Evolutionary conservation across 2,888 invertebrate species (phyloP), one percentile per base, ranked within the genome.

Genomic region (Thysanoteuthis rhombus): DNA sequence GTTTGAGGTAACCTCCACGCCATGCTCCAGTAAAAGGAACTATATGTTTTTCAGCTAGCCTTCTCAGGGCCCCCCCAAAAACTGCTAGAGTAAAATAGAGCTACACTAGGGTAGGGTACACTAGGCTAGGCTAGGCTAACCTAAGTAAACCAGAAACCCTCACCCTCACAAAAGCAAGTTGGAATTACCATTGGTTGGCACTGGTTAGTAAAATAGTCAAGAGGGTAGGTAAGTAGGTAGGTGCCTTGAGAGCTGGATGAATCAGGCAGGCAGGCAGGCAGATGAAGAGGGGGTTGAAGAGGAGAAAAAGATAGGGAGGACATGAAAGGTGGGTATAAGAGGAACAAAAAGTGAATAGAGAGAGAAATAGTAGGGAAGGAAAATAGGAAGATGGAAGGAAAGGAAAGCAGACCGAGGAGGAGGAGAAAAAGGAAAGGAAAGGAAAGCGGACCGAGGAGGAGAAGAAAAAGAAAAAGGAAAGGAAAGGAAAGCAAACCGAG

Each of bases 1-100:
- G 40, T 40, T 40, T 92, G 92, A 42, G n/a, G 42, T 92, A 92
- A 40, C 40, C 39, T 92, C 39, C 92, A 92, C 42, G 92, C 92
- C 92, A 92, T 92, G 92, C 92, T 92, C n/a, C 42, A 32, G 39
- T 45, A 32, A n/a, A 42, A 92, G n/a, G 6, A n/a, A 92, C 40
- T 92, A 40, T 91, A 25, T 16, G 22, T 90, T 38, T n/a, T 75
- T 75, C 75, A 36, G 75, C 75, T 75, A 75, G 75, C 75, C 75
- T 75, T n/a, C n/a, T 75, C n/a, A 16, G 75, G 75, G 75, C 75
- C 75, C 75, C 75, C 75, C 75, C n/a, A 75, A 75, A 75, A 75
- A 75, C 75, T 75, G 75, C 75, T 75, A 75, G 75, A 75, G 16
- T 75, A 75, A n/a, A 75, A 25, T 8, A 36, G 75, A 75, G 12